Base-by-base conservation (phyloP, 2,888 invertebrate species). In the Mesopsocus fuscifrons region DNA sequence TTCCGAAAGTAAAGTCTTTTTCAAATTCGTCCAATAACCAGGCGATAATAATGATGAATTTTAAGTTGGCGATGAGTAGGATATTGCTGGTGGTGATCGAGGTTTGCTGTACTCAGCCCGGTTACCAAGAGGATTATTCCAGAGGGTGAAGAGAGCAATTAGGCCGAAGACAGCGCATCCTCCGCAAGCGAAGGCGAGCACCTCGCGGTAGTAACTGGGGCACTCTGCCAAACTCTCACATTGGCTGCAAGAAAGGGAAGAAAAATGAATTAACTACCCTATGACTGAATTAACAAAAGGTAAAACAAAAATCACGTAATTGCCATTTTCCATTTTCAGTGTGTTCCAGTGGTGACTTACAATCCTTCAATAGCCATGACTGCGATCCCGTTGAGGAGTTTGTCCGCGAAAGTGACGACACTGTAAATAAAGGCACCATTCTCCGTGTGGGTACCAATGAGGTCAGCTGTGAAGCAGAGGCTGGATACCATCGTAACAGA, bases 391-490 rank as follows among this genome's bases (percentile, higher is more conserved):
- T 89, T 91, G 1, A 83, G 74, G 5, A 92, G 63, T 62, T 92
- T 94, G 62, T 92, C 92, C 8, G 77, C 69, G 56, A 92, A 89
- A 59, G 89, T 89, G 84, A 92, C 89, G 11, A 83, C 71, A 3
- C 91, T 91, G 57, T 87, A 92, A 1, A 92, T 81, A 60, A 91
- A 91, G 17, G 91, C 91, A 3, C 88, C 84, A 48, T 77, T 83
- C 52, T 82, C 78, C 0, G 80, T 81, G 55, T 77, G 77, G 26
- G 71, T 68, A 13, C 84, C 87, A 44, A 92, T 88, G 43, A 91
- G 66, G 60, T 92, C 89, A 1, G 88, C 82, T 0, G 87, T 87
- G 51, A 89, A 69, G 1, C 87, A 77, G 34, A 92, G 65, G 54
- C 88, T 84, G 2, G 85, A 85, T 21, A 92, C 81, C 46, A 91